phyloP scores from a whole-genome alignment of 92 coral and sea anemone genomes.

The Porites cylindrica region DNA sequence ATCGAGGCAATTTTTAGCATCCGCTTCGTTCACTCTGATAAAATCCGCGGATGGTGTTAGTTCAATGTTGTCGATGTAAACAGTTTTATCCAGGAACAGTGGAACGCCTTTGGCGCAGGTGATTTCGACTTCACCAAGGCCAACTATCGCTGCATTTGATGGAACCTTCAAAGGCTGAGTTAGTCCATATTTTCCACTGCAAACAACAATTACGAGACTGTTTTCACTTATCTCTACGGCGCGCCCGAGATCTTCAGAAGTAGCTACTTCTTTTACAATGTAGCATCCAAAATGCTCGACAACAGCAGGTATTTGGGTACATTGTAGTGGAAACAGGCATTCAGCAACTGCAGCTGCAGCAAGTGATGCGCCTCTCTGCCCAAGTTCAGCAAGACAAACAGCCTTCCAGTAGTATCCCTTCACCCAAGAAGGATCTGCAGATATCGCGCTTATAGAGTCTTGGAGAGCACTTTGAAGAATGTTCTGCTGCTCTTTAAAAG shows the following conservation, averaged over 20 bases:
- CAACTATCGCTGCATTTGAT: not conserved
- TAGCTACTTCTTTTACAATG: not conserved
- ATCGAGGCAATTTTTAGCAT: not conserved
- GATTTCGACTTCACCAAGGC: conserved; percentile 4
- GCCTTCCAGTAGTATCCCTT: conserved; percentile 23
- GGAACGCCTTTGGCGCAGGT: not conserved
- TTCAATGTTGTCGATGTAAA: conserved; percentile 9
- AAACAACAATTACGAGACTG: not conserved
- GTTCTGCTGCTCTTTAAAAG: not conserved
- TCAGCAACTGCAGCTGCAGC: conserved; percentile 16
- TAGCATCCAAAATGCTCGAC: not conserved
- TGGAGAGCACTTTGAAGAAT: not conserved
- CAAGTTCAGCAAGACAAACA: conserved; percentile 12
- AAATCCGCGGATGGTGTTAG: not conserved
- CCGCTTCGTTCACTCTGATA: not conserved
- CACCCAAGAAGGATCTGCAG: conserved; percentile 18
- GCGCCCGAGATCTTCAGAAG: not conserved
- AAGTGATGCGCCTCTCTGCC: conserved; percentile 1
- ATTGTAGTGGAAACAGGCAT: not conserved
- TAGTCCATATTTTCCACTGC: not conserved
- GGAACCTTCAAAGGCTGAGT: not conserved
- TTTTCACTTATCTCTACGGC: not conserved
- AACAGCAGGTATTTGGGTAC: not conserved
- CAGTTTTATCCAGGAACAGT: not conserved
- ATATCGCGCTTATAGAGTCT: not conserved